Base-by-base conservation (phyloP, 1,140 invertebrate species). In the Polypedilum pembai region DNA sequence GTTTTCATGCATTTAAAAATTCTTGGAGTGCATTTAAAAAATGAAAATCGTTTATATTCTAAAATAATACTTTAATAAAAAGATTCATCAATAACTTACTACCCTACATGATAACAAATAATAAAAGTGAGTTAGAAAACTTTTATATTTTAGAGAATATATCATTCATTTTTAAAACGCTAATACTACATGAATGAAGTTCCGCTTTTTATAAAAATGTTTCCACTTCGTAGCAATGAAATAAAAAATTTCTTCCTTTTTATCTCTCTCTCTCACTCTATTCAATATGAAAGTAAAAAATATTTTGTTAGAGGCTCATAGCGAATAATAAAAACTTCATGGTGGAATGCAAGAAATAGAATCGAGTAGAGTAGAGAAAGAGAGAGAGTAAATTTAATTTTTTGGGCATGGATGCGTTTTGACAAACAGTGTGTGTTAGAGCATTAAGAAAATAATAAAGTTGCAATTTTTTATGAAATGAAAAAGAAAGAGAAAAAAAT, bases 141-240 rank as follows among this genome's bases (percentile, higher is more conserved):
- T n/a, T n/a, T n/a, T n/a, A n/a, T n/a, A 3, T 33, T 33, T 33
- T 33, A 20, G 20, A 69, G 17, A 21, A 18, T 20, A 8, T 69
- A 69, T 66, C 63, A 66, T 69, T 69, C 65, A 69, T 18, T 20
- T 18, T 18, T 18, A 69, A 18, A 18, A 69, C 65, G 65, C 20
- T 69, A 69, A 69, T 69, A 10, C 65, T 69, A 18, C 20, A 18
- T 69, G 65, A 69, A 69, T 69, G 65, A 18, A 69, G 65, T 69
- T 69, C 65, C 65, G 65, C 20, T 69, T 66, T 66, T 69, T 66
- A n/a, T 66, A 45, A 12, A 12, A 12, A n/a, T 56, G n/a, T 56
- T 56, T 56, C 45, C 45, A 56, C 45, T 56, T n/a, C 12, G 45
- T 56, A 56, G 45, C 3, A 56, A 15, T 56, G 45, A n/a, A 56